Percentiles rank a stretch among this genome's conserved stretches.
phyloP scores from a whole-genome alignment of 2,797 vertebrate genomes.

The Microcaecilia unicolor region DNA sequence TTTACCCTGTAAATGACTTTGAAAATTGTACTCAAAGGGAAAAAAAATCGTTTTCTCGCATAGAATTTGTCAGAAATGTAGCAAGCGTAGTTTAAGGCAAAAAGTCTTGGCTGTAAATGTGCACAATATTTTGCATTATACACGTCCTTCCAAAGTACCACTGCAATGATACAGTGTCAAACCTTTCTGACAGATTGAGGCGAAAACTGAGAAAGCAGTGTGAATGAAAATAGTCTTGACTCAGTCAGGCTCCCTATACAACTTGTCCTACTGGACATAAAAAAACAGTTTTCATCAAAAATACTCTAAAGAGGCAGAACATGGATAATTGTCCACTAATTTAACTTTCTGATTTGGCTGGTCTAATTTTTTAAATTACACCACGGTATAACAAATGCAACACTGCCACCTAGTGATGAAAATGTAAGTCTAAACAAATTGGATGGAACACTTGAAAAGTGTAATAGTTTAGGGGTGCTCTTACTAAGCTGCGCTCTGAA shows the following conservation, averaged over 20 bases:
- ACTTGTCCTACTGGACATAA: constrained; percentile 75
- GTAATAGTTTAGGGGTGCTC: too few relatives aligned
- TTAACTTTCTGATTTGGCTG: constrained; percentile 47
- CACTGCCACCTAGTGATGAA: constrained; percentile 54
- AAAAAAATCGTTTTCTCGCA: constrained; percentile 20
- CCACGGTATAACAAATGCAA: constrained; percentile 25
- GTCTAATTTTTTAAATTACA: constrained; percentile 23
- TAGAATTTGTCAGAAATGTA: constrained; percentile 30
- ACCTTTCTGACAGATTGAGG: constrained; percentile 99
- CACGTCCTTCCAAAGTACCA: constrained; percentile 89
- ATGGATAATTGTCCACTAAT: constrained; percentile 56
- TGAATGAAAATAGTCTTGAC: constrained; percentile 77
- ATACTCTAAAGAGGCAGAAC: constrained; percentile 29
- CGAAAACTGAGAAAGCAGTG: constrained; percentile 85
- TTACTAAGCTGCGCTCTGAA: too few relatives aligned
- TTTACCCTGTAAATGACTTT: too few relatives aligned
- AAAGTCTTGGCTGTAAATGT: constrained; percentile 83
- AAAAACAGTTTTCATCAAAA: constrained; percentile 46
- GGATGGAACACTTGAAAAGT: too few relatives aligned
- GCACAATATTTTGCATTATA: constrained; percentile 98
- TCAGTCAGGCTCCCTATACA: constrained; percentile 72
- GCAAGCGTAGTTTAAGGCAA: constrained; percentile 43
- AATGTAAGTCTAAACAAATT: too few relatives aligned
- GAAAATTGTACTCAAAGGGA: too few relatives aligned
- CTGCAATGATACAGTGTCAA: constrained; percentile 90